Evolutionary conservation across 2,797 vertebrate species (phyloP).

Genomic region (Pteropus rufus): DNA sequence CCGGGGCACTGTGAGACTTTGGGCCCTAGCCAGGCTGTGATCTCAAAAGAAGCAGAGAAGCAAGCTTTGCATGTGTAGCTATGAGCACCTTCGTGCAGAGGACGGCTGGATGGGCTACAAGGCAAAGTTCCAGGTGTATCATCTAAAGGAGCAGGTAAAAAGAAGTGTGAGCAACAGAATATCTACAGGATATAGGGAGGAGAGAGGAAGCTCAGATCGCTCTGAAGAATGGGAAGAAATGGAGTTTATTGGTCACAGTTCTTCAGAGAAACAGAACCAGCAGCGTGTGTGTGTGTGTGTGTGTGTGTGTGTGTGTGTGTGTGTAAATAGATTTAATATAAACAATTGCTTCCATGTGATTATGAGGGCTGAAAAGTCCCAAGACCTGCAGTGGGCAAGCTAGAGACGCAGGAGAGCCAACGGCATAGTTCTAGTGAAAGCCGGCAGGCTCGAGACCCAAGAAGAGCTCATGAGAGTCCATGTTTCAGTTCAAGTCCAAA

Average conservation of each 20-base stretch:
- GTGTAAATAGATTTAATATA: background rate
- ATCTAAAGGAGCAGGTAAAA: background rate
- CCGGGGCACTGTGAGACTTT: background rate
- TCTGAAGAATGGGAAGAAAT: background rate
- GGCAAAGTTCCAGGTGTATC: background rate
- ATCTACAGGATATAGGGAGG: background rate
- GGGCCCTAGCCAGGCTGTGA: background rate
- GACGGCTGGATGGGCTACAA: background rate
- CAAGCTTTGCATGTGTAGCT: background rate
- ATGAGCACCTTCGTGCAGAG: background rate
- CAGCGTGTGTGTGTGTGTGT: background rate
- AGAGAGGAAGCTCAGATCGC: background rate
- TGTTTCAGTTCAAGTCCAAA: background rate
- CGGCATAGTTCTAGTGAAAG: background rate
- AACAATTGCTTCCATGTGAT: background rate
- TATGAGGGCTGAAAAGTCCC: background rate
- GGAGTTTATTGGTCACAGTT: background rate
- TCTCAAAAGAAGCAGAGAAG: background rate
- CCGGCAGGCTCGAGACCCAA: background rate
- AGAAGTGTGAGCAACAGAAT: background rate
- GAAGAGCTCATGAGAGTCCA: background rate
- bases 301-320: background rate
- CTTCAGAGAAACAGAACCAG: background rate
- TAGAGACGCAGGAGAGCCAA: background rate
- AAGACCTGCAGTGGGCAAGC: background rate